Base-by-base conservation (phyloP, 2,797 vertebrate genomes). In the Urocyon cinereoargenteus region DNA sequence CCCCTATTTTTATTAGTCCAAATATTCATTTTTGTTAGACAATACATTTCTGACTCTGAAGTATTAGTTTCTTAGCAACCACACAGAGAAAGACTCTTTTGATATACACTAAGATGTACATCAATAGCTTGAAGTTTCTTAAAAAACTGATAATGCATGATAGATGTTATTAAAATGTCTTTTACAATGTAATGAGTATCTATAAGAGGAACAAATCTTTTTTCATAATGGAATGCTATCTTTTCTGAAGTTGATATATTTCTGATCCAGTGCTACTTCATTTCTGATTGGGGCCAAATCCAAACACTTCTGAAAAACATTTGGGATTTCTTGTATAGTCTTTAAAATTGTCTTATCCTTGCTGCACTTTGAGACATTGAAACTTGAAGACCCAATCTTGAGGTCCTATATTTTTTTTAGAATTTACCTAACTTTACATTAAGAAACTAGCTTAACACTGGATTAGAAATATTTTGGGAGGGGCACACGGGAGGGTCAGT, bases 31-130 rank as follows among this genome's bases (percentile, higher is more conserved):
- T 96, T 77, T 18, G 28, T 86, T 66, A 53, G 15, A 97, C 5
- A 24, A 96, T 70, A 26, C 4, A 97, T 2, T 95, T 96, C 92
- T 66, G 22, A 90, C 82, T 24, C 2, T 12, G 57, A 96, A 49
- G 93, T 93, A 59, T 55, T 15, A 91, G 11, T 90, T 78, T 94
- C 59, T 90, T 89, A 87, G 53, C 70, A 96, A 92, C 68, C 61
- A 97, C 66, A 21, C 78, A 90, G 72, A 77, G 40, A 96, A 97
- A 91, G 91, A 98, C 57, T 95, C 95, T 98, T 96, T 97, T 68
- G 49, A 94, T 92, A 97, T 62, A 78, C 81, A 66, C 45, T 95
- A 66, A 0, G 0, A 78, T 61, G 72, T 3, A 1, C 16, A 78
- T 97, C 91, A 88, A 79, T 62, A 95, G 95, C 57, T 89, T 95